phyloP scores from a whole-genome alignment of 2,797 vertebrate species.

The Acipenser transmontanus region DNA sequence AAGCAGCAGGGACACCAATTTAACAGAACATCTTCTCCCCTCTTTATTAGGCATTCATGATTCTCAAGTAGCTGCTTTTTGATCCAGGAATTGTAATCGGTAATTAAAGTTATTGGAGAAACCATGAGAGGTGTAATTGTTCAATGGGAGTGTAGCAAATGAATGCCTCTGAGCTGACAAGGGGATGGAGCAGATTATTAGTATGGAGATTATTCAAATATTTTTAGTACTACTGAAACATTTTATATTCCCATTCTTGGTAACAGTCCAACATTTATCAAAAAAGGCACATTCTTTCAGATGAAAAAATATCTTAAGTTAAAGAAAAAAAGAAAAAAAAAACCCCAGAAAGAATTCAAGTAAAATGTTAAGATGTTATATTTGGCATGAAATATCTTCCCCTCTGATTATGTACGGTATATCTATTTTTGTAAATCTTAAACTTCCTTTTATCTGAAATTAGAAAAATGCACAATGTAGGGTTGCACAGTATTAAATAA shows the following conservation, averaged over 20 bases:
- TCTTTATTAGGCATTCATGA: conserved; percentile 91
- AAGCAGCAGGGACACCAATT: conserved; percentile 87
- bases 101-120: conserved; percentile 87
- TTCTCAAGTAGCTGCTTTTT: conserved; percentile 83
- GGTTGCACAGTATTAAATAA: too few relatives aligned
- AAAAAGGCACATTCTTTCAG: conserved; percentile 8
- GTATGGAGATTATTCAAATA: conserved; percentile 40
- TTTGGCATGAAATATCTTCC: too few relatives aligned
- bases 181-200: conserved; percentile 25
- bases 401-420: too few relatives aligned
- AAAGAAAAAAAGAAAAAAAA: too few relatives aligned
- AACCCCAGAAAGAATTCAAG: too few relatives aligned
- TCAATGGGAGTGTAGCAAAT: conserved; percentile 75
- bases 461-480: too few relatives aligned
- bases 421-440: too few relatives aligned
- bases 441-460: too few relatives aligned
- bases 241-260: conserved; percentile 30
- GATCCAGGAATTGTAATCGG: conserved; percentile 89
- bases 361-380: too few relatives aligned
- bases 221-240: conserved; percentile 34
- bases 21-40: conserved; percentile 83
- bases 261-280: conserved; percentile 12
- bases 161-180: conserved; percentile 56
- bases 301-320: too few relatives aligned
- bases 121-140: conserved; percentile 80